Evolutionary conservation across 2,888 invertebrate genomes (phyloP).

Genomic region (Teleiodes luculella): DNA sequence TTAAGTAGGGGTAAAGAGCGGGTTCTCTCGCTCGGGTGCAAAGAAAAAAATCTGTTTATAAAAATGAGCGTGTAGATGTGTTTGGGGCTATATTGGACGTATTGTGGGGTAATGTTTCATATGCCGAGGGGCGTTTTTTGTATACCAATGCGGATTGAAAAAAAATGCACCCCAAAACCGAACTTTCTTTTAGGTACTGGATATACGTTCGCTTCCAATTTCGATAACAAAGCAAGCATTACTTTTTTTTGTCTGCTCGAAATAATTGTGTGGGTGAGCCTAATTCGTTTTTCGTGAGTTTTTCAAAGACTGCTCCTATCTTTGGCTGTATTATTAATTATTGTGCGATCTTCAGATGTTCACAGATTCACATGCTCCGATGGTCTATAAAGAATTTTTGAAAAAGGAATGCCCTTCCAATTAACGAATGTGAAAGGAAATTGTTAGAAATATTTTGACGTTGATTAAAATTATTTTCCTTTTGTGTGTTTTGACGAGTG

Average conservation of each 20-base stretch:
- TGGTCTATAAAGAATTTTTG: conserved; percentile 33
- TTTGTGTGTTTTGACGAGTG: not conserved
- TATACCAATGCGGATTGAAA: conserved; percentile 58
- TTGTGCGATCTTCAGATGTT: conserved; percentile 43
- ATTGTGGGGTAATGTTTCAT: conserved; percentile 73
- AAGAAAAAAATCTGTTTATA: conserved; percentile 76
- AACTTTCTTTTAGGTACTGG: conserved; percentile 65
- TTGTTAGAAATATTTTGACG: not conserved
- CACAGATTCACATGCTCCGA: conserved; percentile 49
- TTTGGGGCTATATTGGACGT: conserved; percentile 65
- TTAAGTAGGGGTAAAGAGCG: conserved; percentile 26
- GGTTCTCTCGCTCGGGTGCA: conserved; percentile 48
- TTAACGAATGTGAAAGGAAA: conserved; percentile 26
- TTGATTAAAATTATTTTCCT: not conserved
- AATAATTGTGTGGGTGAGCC: conserved; percentile 61
- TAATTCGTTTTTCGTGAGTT: conserved; percentile 56
- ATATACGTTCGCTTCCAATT: conserved; percentile 71
- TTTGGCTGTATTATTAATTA: conserved; percentile 37
- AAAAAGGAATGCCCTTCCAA: conserved; percentile 27
- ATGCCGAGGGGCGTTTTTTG: conserved; percentile 69
- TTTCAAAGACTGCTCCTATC: conserved; percentile 39
- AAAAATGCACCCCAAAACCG: conserved; percentile 67
- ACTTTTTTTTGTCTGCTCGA: conserved; percentile 51
- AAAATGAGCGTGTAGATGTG: conserved; percentile 67
- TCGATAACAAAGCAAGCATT: conserved; percentile 76